Base-by-base conservation (phyloP, 2,113 vertebrate genomes). In the Blennius ocellaris region DNA sequence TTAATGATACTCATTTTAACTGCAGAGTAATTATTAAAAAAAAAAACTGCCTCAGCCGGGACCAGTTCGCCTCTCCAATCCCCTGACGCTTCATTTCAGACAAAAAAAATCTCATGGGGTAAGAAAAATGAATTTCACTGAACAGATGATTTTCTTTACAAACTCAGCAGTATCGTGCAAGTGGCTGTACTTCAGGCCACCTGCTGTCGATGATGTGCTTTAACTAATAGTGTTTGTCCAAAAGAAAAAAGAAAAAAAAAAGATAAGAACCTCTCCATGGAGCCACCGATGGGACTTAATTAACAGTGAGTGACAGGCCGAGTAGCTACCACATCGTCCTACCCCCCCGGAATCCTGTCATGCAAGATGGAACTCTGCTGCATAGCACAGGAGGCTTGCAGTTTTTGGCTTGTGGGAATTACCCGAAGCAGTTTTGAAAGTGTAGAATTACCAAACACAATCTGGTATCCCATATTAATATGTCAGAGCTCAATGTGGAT, bases 221-320 rank as follows among this genome's bases (percentile, higher is more conserved):
- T 48, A 39, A 65, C 10, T 83, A 76, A 74, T 74, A 48, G 50
- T 82, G 80, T 83, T 69, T 64, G 72, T 80, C 63, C 44, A 77
- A 38, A 70, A 69, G 45, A 14, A 71, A 61, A 48, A n/a, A n/a
- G n/a, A n/a, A 77, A 38, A 70, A 69, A 44, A 14, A 71, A 61
- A 55, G 55, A 83, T 41, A 76, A 80, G 49, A 70, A 59, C 57
- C 65, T 74, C 65, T 82, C 66, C 1, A 6, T 1, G 58, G 76
- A 80, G 36, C 54, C 65, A 70, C 67, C 50, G n/a, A 15, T 69
- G 74, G 76, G 74, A 83, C 66, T 74, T 80, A 78, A 84, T 88
- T 87, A 88, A 69, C 63, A 68, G 62, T 49, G 66, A 87, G 15
- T 73, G 82, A 78, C 76, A 56, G n/a, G 37, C 51, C 10, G 10